Base-by-base conservation (phyloP, 1,140 invertebrate genomes). In the Diorhabda sublineata region DNA sequence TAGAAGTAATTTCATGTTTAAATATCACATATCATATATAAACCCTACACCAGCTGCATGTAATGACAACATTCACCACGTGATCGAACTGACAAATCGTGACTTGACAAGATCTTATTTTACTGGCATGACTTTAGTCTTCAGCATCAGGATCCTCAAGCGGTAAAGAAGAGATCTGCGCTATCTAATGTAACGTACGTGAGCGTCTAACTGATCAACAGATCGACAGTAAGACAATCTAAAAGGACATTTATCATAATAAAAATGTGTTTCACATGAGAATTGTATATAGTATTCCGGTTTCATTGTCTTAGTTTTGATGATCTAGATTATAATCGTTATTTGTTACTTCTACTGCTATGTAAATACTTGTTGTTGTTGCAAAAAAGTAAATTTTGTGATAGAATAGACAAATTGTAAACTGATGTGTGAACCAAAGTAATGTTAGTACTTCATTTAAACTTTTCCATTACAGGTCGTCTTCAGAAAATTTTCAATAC, bases 101-200 rank as follows among this genome's bases (percentile, higher is more conserved):
- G 63, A 64, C 63, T 64, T 47, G 63, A 64, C 63, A 64, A 64
- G 63, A 64, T 64, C 56, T 52, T 52, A 52, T n/a, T 52, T 52
- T 52, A 52, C 6, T 66, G 66, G 67, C 67, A n/a, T 52, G 47
- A n/a, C 47, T 52, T 52, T 52, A 52, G 6, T 3, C 3, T 52
- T 52, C 47, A 52, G 47, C 47, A n/a, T 52, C 47, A 52, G 47
- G 6, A 52, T 52, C 3, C 47, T 52, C 47, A n/a, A 3, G 2
- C 47, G 47, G 47, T 52, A 52, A 52, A 52, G 47, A 52, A 52
- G 47, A 52, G 47, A 52, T 52, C 47, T 52, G 47, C n/a, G 47
- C 47, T 3, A 52, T 52, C 47, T 52, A 52, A 52, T 52, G 47
- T 52, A 6, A 8, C 47, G n/a, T 52, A 52, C 47, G 47, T 52